Percentiles rank a stretch among this genome's conserved stretches.
phyloP scores from a whole-genome alignment of 2,113 vertebrate genomes.

The Callospermophilus lateralis region DNA sequence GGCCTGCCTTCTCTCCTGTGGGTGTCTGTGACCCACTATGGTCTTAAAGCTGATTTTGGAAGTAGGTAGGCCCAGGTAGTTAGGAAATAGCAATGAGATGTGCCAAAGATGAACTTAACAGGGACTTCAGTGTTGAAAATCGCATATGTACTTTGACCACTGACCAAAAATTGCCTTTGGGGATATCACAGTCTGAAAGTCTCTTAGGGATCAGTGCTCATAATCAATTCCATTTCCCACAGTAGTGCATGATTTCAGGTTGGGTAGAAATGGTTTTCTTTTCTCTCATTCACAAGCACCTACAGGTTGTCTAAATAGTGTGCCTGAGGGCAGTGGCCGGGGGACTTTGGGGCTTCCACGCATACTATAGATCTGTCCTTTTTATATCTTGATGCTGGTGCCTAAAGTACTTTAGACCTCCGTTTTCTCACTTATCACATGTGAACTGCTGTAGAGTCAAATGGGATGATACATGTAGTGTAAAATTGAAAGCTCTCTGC shows the following conservation, averaged over 20 bases:
- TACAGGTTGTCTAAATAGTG: neutral
- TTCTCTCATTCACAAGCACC: neutral
- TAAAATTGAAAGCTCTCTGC: neutral
- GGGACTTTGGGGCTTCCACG: neutral
- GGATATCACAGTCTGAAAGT: no score
- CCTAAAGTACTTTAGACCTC: neutral
- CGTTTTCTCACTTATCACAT: neutral
- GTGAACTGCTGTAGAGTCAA: neutral
- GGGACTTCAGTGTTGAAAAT: neutral
- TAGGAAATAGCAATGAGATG: neutral
- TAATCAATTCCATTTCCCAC: neutral
- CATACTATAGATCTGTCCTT: neutral
- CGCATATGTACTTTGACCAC: neutral
- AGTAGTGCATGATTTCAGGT: no score
- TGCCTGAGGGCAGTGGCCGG: neutral
- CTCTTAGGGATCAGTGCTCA: no score
- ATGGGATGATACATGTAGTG: neutral
- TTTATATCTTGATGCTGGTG: neutral
- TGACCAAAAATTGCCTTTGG: neutral
- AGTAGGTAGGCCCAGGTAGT: neutral
- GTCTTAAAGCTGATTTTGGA: no score
- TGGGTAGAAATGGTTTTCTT: neutral
- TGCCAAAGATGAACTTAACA: accelerated
- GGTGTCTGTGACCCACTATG: neutral
- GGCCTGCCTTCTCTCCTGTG: accelerated